These are phyloP conservation scores for Meriones psammophilus DNA, from an alignment of 2,797 vertebrate species.

Conservation along the genomic window DNA sequence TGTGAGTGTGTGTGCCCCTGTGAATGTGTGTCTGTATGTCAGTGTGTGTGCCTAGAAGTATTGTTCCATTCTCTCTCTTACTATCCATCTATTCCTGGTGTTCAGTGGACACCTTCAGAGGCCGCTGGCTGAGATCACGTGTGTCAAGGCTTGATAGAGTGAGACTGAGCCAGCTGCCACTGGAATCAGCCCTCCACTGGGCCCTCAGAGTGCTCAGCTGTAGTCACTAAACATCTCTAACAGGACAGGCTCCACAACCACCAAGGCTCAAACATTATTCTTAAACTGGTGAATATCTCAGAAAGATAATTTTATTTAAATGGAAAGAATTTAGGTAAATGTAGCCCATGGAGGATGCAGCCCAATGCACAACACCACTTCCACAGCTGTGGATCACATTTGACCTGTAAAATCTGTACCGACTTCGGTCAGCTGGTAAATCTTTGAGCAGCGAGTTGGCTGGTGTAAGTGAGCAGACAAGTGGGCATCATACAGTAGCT, in stretches of 20 bases:
- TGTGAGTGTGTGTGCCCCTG: no score
- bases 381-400: neutral
- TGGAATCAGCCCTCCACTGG: neutral
- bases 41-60: neutral
- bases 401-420: neutral
- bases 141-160: neutral
- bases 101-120: neutral
- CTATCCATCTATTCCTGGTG: neutral
- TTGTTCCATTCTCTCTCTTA: neutral
- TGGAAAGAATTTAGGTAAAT: neutral
- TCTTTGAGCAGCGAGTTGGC: neutral
- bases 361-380: neutral
- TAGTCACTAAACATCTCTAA: neutral
- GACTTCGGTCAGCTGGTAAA: neutral
- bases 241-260: neutral
- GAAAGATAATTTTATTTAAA: constrained; percentile 32
- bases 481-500: neutral
- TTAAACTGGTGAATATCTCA: neutral
- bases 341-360: neutral
- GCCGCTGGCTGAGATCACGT: neutral
- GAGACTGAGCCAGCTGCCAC: neutral
- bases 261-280: constrained; percentile 15
- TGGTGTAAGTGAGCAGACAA: neutral
- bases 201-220: neutral
- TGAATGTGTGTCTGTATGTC: neutral